These are phyloP conservation scores for Peromyscus nudipes DNA, from an alignment of 2,797 vertebrate species.

Conservation along the genomic window DNA sequence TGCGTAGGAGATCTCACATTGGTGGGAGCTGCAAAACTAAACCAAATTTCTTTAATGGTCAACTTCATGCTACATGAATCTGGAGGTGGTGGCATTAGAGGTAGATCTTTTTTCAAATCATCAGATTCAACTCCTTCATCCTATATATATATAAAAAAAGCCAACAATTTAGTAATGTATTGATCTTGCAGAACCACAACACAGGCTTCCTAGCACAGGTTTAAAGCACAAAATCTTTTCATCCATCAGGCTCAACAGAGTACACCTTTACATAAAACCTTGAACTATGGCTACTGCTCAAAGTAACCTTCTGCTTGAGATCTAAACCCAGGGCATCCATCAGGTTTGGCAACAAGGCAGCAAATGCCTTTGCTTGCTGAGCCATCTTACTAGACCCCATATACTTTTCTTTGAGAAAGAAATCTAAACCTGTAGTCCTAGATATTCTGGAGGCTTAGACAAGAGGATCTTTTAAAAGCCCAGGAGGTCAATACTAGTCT, in stretches of 20 bases:
- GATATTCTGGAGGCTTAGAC: background rate
- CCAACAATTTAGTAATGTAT: background rate
- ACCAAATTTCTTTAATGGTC: constrained; percentile 99
- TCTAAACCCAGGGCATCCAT: background rate
- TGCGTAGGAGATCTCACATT: constrained; percentile 95
- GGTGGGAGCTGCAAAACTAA: constrained; percentile 99
- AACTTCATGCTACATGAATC: constrained; percentile 99
- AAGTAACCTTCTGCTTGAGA: background rate
- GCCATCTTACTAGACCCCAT: background rate
- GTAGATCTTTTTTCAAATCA: constrained; percentile 98
- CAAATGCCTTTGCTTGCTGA: background rate
- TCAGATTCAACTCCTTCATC: constrained; percentile 99
- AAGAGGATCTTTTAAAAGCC: background rate
- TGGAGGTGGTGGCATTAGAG: constrained; percentile 97
- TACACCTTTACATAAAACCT: background rate
- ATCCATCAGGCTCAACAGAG: background rate
- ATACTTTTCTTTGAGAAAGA: background rate
- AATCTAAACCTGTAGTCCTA: background rate
- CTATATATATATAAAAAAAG: constrained; percentile 84
- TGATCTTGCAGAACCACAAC: background rate
- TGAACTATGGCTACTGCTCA: background rate
- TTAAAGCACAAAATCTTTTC: background rate
- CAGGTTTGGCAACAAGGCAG: background rate
- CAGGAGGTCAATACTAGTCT: no score
- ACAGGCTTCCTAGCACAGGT: background rate